Evolutionary conservation across 2,113 vertebrate genomes (phyloP).

Genomic region (Ptyas mucosa): DNA sequence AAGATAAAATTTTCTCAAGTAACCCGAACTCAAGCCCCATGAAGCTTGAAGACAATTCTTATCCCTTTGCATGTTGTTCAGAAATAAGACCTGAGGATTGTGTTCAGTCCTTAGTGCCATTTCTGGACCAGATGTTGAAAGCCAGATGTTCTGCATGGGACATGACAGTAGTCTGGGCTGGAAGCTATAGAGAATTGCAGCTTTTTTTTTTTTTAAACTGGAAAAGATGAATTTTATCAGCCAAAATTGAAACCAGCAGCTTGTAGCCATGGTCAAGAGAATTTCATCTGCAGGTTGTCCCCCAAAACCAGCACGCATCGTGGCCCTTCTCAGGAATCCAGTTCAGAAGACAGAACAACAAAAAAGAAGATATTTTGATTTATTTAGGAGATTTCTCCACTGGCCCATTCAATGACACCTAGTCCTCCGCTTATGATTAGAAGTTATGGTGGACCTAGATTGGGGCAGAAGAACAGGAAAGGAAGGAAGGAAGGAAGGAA

Average conservation of each 20-base stretch:
- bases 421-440: too few relatives aligned
- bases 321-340: not conserved
- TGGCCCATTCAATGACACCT: not conserved
- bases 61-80: not conserved
- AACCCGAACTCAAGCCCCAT: not conserved
- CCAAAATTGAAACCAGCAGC: not conserved
- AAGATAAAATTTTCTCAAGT: not conserved
- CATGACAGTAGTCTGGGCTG: too few relatives aligned
- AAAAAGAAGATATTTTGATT: not conserved
- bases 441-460: too few relatives aligned
- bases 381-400: not conserved
- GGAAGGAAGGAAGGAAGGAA: too few relatives aligned
- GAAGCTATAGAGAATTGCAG: too few relatives aligned
- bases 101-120: not conserved
- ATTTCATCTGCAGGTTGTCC: rapidly evolving
- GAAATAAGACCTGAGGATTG: not conserved
- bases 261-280: not conserved
- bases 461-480: too few relatives aligned
- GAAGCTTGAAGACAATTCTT: not conserved
- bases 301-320: not conserved
- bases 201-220: not conserved
- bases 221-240: not conserved
- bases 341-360: not conserved
- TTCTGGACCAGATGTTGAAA: not conserved
- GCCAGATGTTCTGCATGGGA: not conserved